Conservation (phyloP, 2,888 invertebrate species). For the Nemoura dubitans region DNA sequence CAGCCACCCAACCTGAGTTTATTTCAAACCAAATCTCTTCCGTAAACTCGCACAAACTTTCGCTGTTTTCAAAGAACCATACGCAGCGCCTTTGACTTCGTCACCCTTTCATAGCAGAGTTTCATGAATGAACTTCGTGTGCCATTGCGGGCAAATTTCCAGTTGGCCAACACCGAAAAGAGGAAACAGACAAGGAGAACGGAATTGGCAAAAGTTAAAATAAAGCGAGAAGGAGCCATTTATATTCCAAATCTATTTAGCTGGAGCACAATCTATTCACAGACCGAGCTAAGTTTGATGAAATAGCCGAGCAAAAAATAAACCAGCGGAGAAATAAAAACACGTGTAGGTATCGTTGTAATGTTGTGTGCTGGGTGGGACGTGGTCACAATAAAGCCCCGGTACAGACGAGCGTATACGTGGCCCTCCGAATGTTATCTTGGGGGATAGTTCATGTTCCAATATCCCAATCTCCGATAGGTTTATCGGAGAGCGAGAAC, state of each 20-base stretch:
- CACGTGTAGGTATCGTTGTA: background rate
- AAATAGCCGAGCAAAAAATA: background rate
- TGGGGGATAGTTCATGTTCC: background rate
- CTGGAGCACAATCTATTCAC: slow-evolving; percentile 9
- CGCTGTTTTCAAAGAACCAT: slow-evolving; percentile 38
- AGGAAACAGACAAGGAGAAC: slow-evolving; percentile 33
- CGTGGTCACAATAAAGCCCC: too few species aligned
- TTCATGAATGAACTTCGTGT: slow-evolving; percentile 34
- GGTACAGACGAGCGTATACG: background rate
- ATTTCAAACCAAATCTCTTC: slow-evolving; percentile 40
- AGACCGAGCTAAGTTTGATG: background rate
- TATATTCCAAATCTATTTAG: slow-evolving; percentile 13
- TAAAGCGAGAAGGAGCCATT: slow-evolving; percentile 33
- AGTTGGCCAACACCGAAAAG: slow-evolving; percentile 33
- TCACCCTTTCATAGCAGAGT: slow-evolving; percentile 38
- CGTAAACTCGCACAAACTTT: slow-evolving; percentile 32
- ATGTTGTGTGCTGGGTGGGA: too few species aligned
- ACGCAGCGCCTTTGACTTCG: slow-evolving; percentile 35
- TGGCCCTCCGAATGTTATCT: background rate
- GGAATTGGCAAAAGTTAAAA: slow-evolving; percentile 26
- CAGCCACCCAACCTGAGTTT: slow-evolving; percentile 22
- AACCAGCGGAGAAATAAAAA: background rate
- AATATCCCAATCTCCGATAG: background rate
- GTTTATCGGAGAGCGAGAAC: background rate
- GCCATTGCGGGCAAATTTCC: slow-evolving; percentile 39